These are phyloP conservation scores for Drosophila bocki DNA, from an alignment of 1,140 invertebrate genomes.

Conservation along the genomic window DNA sequence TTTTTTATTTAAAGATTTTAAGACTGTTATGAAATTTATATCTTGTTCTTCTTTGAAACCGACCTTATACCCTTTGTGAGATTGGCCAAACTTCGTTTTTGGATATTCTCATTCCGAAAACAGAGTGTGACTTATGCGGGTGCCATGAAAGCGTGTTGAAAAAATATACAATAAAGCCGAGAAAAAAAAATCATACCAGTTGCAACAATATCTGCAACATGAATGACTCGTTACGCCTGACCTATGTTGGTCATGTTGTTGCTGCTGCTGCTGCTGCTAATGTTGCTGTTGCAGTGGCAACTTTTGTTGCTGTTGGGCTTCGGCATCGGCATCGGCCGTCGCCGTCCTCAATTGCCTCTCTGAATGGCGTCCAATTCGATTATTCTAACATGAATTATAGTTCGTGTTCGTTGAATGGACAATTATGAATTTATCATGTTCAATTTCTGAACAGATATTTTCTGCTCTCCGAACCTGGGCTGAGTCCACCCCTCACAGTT, in stretches of 20 bases:
- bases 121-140: constrained; percentile 78
- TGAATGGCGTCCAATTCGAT: constrained; percentile 82
- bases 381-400: constrained; percentile 83
- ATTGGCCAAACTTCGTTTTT: constrained; percentile 6
- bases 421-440: constrained; percentile 83
- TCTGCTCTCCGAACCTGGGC: constrained; percentile 47
- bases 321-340: constrained; percentile 37
- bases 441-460: constrained; percentile 80
- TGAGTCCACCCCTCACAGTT: constrained; percentile 11
- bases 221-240: constrained; percentile 82
- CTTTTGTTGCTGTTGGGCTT: constrained; percentile 12
- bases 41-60: neutral
- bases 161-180: constrained; percentile 9
- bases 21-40: neutral
- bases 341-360: constrained; percentile 76
- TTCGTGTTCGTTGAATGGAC: constrained; percentile 81
- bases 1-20: no score
- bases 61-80: neutral
- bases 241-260: constrained; percentile 72
- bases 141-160: constrained; percentile 56
- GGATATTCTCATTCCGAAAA: constrained; percentile 14
- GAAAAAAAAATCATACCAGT: constrained; percentile 56
- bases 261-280: constrained; percentile 30
- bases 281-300: constrained; percentile 5
- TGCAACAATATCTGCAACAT: constrained; percentile 77